Evolutionary conservation across 2,797 vertebrate genomes (phyloP).

Genomic region (Chiroxiphia lanceolata): DNA sequence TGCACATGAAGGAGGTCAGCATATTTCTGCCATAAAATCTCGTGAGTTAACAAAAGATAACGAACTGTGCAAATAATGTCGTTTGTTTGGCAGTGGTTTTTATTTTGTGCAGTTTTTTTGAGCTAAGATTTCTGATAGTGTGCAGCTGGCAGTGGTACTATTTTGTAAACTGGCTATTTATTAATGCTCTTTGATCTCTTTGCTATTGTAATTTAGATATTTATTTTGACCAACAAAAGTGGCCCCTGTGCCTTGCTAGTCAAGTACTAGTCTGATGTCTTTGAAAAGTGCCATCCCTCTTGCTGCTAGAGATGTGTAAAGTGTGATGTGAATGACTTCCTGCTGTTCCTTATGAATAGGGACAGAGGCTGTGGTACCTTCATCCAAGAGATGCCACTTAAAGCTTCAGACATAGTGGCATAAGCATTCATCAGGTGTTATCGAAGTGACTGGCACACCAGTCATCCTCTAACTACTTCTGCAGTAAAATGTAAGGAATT

Average conservation of each 20-base stretch:
- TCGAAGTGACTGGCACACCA: neutral
- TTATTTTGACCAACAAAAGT: neutral
- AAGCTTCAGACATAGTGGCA: neutral
- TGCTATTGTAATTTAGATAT: neutral
- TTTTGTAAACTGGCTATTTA: neutral
- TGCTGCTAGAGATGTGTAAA: neutral
- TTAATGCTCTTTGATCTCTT: neutral
- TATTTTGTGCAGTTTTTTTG: rapidly evolving
- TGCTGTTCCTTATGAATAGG: neutral
- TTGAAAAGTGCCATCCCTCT: neutral
- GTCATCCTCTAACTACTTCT: neutral
- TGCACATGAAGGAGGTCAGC: neutral
- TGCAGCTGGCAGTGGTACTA: neutral
- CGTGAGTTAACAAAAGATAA: neutral
- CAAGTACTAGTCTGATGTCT: neutral
- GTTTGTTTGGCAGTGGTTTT: neutral
- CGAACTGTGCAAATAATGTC: neutral
- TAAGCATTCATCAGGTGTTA: neutral
- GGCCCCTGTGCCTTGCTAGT: neutral
- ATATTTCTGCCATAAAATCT: neutral
- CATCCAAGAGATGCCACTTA: neutral
- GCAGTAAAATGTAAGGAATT: neutral
- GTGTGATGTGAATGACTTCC: neutral
- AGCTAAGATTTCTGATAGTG: neutral
- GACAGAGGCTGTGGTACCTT: neutral